phyloP scores from a whole-genome alignment of 2,797 vertebrate genomes.

The Hippopotamyrus pictus region DNA sequence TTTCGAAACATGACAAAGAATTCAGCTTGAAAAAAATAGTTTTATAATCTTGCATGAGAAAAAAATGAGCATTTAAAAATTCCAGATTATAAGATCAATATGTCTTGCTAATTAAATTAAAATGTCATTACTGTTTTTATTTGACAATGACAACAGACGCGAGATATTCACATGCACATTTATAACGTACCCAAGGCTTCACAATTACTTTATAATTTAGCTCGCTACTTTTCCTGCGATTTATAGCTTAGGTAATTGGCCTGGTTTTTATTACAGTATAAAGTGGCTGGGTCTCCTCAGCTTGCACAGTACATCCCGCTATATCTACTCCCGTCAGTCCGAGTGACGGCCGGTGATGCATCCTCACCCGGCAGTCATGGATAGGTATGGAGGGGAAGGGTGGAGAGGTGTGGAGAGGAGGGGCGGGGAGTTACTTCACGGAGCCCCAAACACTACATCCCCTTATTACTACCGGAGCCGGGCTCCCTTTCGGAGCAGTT shows the following conservation, averaged over 20 bases:
- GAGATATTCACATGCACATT: neutral
- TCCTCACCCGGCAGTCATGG: conserved; percentile 61
- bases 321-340: conserved; percentile 65
- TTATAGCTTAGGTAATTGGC: neutral
- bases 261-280: neutral
- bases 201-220: neutral
- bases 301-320: conserved; percentile 34
- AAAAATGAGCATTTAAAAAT: neutral
- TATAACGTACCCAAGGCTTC: neutral
- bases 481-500: conserved; percentile 45
- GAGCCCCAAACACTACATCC: conserved; percentile 52
- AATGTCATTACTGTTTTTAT: neutral
- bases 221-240: neutral
- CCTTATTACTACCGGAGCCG: conserved; percentile 57
- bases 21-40: neutral
- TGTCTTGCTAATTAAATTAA: neutral
- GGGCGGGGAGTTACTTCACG: conserved; percentile 58
- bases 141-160: neutral
- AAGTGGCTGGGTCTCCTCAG: conserved; percentile 52
- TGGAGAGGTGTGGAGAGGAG: conserved; percentile 27
- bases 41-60: neutral
- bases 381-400: conserved; percentile 31
- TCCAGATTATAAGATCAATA: neutral
- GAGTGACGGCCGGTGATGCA: conserved; percentile 77
- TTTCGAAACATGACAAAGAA: neutral